Evolutionary conservation across 2,113 vertebrate genomes (phyloP), one percentile per base, ranked within the genome.

Genomic region (Dicrurus megarhynchus): DNA sequence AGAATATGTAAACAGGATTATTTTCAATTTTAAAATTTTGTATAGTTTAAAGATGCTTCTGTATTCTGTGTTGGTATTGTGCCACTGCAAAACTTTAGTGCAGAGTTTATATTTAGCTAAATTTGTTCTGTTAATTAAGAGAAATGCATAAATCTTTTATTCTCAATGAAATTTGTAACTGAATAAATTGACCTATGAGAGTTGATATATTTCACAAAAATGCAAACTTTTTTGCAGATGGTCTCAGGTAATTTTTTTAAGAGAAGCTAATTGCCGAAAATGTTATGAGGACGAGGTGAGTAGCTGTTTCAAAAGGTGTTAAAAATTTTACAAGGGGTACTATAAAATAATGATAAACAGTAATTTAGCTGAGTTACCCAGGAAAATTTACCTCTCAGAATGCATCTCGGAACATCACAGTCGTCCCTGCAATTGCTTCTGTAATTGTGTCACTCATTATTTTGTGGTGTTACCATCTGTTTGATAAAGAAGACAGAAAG

Each of bases 21-120:
- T 98, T 98, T 98, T 98, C 98, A 94, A 98, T 98, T 97, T 98
- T 91, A 95, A 97, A 97, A 97, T 98, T 98, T 98, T 98, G 97
- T 98, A 98, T 98, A 98, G 98, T 98, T 98, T 97, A 96, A 98
- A 97, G 97, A 98, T 95, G 98, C 98, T 98, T 98, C 98, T 92
- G 96, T 98, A 97, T 98, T 97, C 97, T 97, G 97, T 97, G 97
- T 97, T 97, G 97, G 96, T 98, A 96, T 96, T 95, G 97, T 98
- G 97, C 96, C 96, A 97, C 97, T 97, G 98, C 97, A 98, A 88
- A 97, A 97, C 92, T 97, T 97, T 91, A 98, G 97, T 96, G 98
- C 98, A 98, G 97, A 98, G 98, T 98, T 98, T 98, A 96, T 98
- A 98, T 98, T 98, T 98, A 98, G 98, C 97, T 97, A 98, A 97